phyloP scores from a whole-genome alignment of 2,113 vertebrate species.

The Gadus macrocephalus region DNA sequence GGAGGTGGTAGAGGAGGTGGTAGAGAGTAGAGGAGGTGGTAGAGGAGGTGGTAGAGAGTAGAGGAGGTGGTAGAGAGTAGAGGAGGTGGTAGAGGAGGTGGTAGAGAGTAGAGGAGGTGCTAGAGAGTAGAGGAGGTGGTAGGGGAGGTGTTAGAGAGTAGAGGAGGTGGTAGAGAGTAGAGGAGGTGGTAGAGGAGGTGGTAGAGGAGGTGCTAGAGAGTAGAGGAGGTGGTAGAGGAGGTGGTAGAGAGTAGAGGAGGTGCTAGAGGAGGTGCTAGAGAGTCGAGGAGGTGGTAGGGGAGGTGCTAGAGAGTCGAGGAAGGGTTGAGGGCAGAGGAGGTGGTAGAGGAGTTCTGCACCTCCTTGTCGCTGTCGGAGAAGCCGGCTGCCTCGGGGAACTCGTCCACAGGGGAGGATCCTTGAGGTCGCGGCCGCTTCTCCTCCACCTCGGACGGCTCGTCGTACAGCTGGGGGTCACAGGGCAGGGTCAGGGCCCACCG shows the following conservation, averaged over 20 bases:
- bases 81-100: no score
- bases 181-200: no score
- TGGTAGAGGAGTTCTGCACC: constrained; percentile 58
- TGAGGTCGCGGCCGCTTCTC: constrained; percentile 88
- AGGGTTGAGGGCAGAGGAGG: not conserved
- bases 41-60: not conserved
- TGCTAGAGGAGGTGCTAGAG: no score
- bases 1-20: no score
- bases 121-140: not conserved
- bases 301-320: not conserved
- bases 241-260: no score
- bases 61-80: not conserved
- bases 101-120: no score
- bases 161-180: not conserved
- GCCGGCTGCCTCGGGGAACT: constrained; percentile 75
- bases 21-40: not conserved
- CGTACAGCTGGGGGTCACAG: constrained; percentile 72
- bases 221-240: not conserved
- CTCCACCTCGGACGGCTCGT: constrained; percentile 76
- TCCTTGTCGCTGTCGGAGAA: constrained; percentile 69
- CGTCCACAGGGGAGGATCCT: constrained; percentile 92
- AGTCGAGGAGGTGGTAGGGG: no score
- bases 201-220: no score
- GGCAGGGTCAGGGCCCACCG: not conserved
- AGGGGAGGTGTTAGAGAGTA: not conserved